Percentiles rank a stretch among this genome's conserved stretches.
Evolutionary conservation across 2,888 invertebrate species (phyloP).

Genomic region (Campoplex nolae): DNA sequence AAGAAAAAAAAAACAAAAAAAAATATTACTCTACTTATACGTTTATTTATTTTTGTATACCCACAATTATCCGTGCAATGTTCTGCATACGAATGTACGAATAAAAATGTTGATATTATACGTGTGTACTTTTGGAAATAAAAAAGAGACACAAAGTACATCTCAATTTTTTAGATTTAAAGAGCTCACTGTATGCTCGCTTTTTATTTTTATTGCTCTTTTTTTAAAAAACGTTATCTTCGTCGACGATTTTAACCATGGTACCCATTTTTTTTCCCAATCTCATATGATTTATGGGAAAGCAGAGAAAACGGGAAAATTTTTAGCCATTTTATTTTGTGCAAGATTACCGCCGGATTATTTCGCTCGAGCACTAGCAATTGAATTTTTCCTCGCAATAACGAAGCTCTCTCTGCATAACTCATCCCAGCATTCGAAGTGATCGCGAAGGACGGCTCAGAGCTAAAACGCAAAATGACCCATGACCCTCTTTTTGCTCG

Average conservation of each 20-base stretch:
- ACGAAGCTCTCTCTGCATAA: neutral
- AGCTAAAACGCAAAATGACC: conserved; percentile 55
- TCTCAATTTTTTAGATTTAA: conserved; percentile 15
- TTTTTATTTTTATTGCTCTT: neutral
- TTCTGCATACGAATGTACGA: conserved; percentile 27
- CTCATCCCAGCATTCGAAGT: conserved; percentile 6
- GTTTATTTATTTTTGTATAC: conserved; percentile 67
- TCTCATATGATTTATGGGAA: neutral
- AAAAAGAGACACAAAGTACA: conserved; percentile 39
- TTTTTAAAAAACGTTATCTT: neutral
- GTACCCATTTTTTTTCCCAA: neutral
- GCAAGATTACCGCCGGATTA: neutral
- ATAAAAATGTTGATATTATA: conserved; percentile 45
- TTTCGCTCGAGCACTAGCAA: neutral
- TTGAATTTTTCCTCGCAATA: conserved; percentile 17
- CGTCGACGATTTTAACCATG: neutral
- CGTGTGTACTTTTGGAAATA: conserved; percentile 49
- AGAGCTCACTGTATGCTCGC: neutral
- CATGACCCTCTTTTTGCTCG: conserved; percentile 44
- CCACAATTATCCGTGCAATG: conserved; percentile 43
- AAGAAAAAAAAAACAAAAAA: conserved; percentile 13
- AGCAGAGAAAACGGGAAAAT: neutral
- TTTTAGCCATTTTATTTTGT: conserved; percentile 13
- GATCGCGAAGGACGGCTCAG: conserved; percentile 2
- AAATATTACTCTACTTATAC: conserved; percentile 45